Conservation (phyloP, 30 jellyfish, hydroid and myxozoan species). For the Aurelia sp. region DNA sequence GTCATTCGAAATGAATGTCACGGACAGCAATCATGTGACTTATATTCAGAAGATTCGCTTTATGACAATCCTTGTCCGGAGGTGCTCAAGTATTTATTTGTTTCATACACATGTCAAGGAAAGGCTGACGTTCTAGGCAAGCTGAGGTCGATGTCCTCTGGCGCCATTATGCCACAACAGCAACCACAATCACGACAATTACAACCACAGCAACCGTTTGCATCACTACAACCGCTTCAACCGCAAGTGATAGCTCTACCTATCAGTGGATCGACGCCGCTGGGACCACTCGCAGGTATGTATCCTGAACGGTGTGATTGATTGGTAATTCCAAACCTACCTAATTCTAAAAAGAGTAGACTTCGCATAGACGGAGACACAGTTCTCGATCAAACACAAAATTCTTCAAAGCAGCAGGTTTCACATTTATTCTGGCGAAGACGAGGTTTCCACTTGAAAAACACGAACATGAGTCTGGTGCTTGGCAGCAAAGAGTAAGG, state of each 20-base stretch:
- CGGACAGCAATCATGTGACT: slow-evolving; percentile 98
- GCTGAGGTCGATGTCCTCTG: slow-evolving; percentile 66
- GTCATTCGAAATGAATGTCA: slow-evolving; percentile 90
- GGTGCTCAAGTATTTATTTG: slow-evolving; percentile 86
- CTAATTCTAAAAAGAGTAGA: too few relatives aligned
- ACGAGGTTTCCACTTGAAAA: too few relatives aligned
- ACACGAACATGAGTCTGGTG: too few relatives aligned
- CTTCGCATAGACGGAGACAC: too few relatives aligned
- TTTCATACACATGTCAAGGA: slow-evolving; percentile 97
- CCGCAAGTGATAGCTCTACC: slow-evolving; percentile 12
- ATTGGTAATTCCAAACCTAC: too few relatives aligned
- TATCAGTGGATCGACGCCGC: neutral
- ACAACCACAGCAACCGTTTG: neutral
- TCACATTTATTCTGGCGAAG: too few relatives aligned
- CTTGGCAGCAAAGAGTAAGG: too few relatives aligned
- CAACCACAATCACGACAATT: neutral
- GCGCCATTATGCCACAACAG: neutral
- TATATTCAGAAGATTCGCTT: slow-evolving; percentile 92
- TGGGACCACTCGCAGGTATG: slow-evolving; percentile 25
- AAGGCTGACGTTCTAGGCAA: slow-evolving; percentile 73
- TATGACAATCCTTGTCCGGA: slow-evolving; percentile 96
- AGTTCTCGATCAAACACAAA: too few relatives aligned
- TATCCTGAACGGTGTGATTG: too few relatives aligned
- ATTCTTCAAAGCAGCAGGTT: too few relatives aligned
- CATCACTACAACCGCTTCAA: neutral